phyloP scores from a whole-genome alignment of 2,113 vertebrate genomes.

The Hypomesus transpacificus region DNA sequence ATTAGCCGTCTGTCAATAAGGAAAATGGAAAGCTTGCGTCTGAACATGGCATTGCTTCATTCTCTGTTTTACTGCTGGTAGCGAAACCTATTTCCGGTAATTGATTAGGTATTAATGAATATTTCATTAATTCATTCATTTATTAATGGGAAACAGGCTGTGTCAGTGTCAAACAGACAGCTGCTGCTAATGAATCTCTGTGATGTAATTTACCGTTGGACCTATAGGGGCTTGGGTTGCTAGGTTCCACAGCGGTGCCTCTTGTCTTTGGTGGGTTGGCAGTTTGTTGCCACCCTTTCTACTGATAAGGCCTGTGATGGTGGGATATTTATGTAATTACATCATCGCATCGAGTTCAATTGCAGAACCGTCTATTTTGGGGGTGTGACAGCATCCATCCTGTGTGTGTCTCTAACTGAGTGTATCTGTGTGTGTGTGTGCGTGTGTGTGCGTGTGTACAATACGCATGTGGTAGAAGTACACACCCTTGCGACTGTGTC shows the following conservation, averaged over 20 bases:
- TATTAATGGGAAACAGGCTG: too few species aligned
- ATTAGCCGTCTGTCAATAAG: too few species aligned
- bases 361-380: constrained; percentile 6
- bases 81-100: too few species aligned
- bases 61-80: too few species aligned
- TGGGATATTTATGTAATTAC: constrained; percentile 6
- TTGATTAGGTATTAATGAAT: too few species aligned
- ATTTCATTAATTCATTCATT: too few species aligned
- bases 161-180: too few species aligned
- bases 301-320: neutral
- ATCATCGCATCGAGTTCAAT: constrained; percentile 1
- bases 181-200: too few species aligned
- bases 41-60: too few species aligned
- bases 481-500: neutral
- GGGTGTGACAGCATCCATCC: constrained; percentile 3
- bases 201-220: too few species aligned
- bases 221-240: neutral
- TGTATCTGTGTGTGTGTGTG: neutral
- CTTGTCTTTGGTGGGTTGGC: neutral
- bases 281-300: neutral
- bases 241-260: neutral
- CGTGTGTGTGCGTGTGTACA: neutral
- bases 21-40: too few species aligned
- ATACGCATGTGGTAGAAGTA: constrained; percentile 1
- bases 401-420: constrained; percentile 1